These are phyloP conservation scores for Nysson spinosus DNA, from an alignment of 2,888 invertebrate species.

Conservation along the genomic window DNA sequence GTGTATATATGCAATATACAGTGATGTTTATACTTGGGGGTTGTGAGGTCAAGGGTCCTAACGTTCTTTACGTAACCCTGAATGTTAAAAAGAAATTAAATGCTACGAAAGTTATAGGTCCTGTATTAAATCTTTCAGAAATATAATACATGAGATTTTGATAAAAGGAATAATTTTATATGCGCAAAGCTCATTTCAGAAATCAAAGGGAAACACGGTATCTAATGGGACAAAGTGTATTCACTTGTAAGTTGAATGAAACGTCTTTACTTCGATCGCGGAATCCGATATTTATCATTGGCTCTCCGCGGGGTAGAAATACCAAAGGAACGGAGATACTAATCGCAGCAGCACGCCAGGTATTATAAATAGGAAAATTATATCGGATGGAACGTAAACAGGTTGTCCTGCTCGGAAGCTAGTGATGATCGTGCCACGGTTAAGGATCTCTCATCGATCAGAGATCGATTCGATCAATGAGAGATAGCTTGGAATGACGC, in stretches of 20 bases:
- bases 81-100: conserved; percentile 41
- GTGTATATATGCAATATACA: conserved; percentile 27
- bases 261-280: conserved; percentile 45
- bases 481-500: conserved; percentile 45
- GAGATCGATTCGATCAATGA: conserved; percentile 50
- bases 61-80: conserved; percentile 32
- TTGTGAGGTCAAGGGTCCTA: conserved; percentile 41
- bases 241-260: conserved; percentile 16
- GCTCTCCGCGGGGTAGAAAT: conserved; percentile 23
- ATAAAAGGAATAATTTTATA: no score
- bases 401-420: conserved; percentile 63
- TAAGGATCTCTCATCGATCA: conserved; percentile 39
- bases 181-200: background rate
- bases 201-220: background rate
- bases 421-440: conserved; percentile 47
- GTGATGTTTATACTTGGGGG: conserved; percentile 30
- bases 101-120: no score
- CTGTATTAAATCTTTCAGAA: no score
- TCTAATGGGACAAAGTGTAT: conserved; percentile 5
- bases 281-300: conserved; percentile 42
- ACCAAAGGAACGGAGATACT: conserved; percentile 58
- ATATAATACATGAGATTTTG: no score
- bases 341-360: conserved; percentile 63
- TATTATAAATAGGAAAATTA: conserved; percentile 73
- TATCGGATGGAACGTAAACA: conserved; percentile 65